A percentile compares a stretch with the other conserved stretches of the same genome.
Evolutionary conservation across 2,888 invertebrate species (phyloP).

Genomic region (Encarsia formosa): DNA sequence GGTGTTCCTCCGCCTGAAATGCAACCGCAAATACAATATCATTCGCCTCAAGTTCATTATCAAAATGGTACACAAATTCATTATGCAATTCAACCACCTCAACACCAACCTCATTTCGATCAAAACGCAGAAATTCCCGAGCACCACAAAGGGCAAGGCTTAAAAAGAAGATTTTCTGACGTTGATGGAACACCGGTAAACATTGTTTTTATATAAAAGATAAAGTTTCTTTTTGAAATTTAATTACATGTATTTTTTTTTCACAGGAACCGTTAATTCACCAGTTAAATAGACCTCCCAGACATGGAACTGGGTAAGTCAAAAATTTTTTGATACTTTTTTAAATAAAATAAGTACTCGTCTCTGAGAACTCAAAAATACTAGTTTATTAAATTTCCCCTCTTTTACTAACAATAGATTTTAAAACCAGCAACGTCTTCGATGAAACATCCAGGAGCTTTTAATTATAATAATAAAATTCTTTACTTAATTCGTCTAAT

Average conservation of each 20-base stretch:
- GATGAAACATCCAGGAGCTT: constrained; percentile 11
- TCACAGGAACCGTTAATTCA: constrained; percentile 45
- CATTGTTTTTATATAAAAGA: not conserved
- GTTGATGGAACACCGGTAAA: constrained; percentile 45
- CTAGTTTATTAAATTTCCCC: too few species aligned
- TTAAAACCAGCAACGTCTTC: constrained; percentile 15
- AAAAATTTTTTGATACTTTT: constrained; percentile 27
- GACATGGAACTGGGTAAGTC: constrained; percentile 48
- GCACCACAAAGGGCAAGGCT: constrained; percentile 44
- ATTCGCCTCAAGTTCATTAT: constrained; percentile 46
- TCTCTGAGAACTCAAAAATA: too few species aligned
- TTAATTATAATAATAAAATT: too few species aligned
- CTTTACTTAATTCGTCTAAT: too few species aligned
- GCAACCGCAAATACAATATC: constrained; percentile 46
- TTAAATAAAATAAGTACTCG: too few species aligned
- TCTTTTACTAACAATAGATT: constrained; percentile 26
- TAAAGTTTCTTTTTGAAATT: constrained; percentile 1
- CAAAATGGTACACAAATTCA: constrained; percentile 48
- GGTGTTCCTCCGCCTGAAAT: constrained; percentile 42
- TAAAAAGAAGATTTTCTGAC: constrained; percentile 48
- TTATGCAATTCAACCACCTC: constrained; percentile 45
- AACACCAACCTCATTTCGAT: constrained; percentile 39
- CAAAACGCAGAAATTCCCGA: constrained; percentile 44
- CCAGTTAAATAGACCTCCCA: constrained; percentile 41
- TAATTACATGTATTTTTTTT: not conserved